Conservation (phyloP, 1,140 invertebrate genomes). For the Aphaenogaster floridana region DNA sequence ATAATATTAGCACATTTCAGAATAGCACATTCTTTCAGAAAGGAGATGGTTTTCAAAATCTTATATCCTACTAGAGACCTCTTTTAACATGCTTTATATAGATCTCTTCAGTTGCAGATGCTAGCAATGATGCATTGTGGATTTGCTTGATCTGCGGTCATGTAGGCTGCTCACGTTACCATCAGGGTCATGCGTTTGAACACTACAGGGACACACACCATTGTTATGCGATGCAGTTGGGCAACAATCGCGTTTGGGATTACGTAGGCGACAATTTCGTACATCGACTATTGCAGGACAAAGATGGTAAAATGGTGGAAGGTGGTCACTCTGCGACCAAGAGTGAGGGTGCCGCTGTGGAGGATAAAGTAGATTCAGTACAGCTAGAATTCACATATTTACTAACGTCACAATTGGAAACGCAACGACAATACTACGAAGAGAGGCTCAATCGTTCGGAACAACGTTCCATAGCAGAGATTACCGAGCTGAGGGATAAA, state of each 20-base stretch:
- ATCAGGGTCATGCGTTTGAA: constrained; percentile 91
- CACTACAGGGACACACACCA: constrained; percentile 98
- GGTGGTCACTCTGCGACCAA: constrained; percentile 86
- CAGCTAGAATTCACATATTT: constrained; percentile 99
- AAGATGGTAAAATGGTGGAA: constrained; percentile 98
- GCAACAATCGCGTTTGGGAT: constrained; percentile 99
- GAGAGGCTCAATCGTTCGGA: constrained; percentile 91
- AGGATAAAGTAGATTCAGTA: constrained; percentile 97
- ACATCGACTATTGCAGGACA: constrained; percentile 98
- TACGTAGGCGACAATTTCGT: constrained; percentile 99
- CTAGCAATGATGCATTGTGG: constrained; percentile 95
- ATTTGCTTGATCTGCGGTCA: constrained; percentile 99
- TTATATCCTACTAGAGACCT: constrained; percentile 17
- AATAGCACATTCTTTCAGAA: neutral
- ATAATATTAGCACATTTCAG: neutral
- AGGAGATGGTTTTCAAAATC: neutral
- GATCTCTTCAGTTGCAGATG: constrained; percentile 81
- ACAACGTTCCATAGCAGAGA: constrained; percentile 86
- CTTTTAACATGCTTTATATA: constrained; percentile 29
- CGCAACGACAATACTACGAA: constrained; percentile 97
- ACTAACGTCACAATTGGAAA: constrained; percentile 98
- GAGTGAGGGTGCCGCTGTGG: constrained; percentile 85
- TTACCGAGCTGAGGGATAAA: constrained; percentile 87
- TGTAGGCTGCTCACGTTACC: constrained; percentile 95
- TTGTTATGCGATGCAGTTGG: constrained; percentile 98